phyloP scores from a whole-genome alignment of 1,140 invertebrate species.

The Heliconius himera region DNA sequence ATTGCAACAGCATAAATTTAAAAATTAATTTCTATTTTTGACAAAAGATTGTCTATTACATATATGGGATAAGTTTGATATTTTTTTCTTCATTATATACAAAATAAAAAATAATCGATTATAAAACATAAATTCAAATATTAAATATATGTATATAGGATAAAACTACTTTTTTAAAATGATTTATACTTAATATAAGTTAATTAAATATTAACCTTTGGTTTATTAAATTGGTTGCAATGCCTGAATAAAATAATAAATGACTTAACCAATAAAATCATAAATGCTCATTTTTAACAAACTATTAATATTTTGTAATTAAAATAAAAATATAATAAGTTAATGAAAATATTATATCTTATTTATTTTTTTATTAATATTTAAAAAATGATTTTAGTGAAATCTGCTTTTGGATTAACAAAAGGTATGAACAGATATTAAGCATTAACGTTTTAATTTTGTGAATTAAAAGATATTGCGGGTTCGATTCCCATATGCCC shows the following conservation, averaged over 20 bases:
- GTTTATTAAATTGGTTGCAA: background rate
- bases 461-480: constrained; percentile 25
- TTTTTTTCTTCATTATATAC: too few species aligned
- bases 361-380: constrained; percentile 2
- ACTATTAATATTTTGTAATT: background rate
- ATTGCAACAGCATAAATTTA: too few species aligned
- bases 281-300: background rate
- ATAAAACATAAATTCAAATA: too few species aligned
- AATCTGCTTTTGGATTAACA: constrained; percentile 55
- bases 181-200: background rate
- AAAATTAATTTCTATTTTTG: too few species aligned
- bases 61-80: too few species aligned
- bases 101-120: too few species aligned
- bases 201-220: background rate
- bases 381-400: constrained; percentile 28
- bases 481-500: background rate
- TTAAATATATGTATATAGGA: too few species aligned
- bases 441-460: background rate
- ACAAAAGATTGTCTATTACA: too few species aligned
- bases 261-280: background rate
- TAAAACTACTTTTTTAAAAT: too few species aligned
- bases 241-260: background rate
- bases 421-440: constrained; percentile 4
- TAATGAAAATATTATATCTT: background rate
- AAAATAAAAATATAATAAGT: background rate